Evolutionary conservation across 2,888 invertebrate genomes (phyloP).

Genomic region (Drosophila seclusa): DNA sequence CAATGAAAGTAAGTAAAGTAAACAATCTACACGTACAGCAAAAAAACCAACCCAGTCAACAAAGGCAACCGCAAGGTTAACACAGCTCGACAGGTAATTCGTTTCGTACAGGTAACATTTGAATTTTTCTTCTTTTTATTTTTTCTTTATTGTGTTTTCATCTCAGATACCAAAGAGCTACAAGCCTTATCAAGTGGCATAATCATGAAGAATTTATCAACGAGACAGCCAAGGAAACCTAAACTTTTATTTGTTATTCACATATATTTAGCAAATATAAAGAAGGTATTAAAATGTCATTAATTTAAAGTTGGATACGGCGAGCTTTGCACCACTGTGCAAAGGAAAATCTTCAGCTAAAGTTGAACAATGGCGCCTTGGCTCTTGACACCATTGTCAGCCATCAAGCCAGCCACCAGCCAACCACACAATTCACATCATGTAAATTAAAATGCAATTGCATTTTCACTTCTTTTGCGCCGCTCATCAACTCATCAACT

Average conservation of each 20-base stretch:
- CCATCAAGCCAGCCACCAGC: conserved; percentile 29
- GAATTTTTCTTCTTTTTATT: conserved; percentile 48
- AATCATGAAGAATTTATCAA: conserved; percentile 37
- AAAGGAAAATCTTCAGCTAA: conserved; percentile 31
- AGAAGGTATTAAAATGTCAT: neutral
- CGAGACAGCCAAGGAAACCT: neutral
- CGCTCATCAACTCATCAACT: conserved; percentile 42
- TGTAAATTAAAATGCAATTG: conserved; percentile 78
- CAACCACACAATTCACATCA: conserved; percentile 72
- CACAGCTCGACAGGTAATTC: conserved; percentile 55
- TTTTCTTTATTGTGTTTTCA: neutral
- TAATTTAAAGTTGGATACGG: conserved; percentile 7
- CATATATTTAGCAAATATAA: neutral
- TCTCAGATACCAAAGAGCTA: conserved; percentile 15
- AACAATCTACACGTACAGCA: conserved; percentile 68
- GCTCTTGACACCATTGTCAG: conserved; percentile 70
- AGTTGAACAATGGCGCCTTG: conserved; percentile 57
- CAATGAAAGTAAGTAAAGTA: conserved; percentile 63
- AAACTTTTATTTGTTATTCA: neutral
- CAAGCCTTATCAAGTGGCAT: conserved; percentile 30
- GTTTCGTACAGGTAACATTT: conserved; percentile 49
- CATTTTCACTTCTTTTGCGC: conserved; percentile 69
- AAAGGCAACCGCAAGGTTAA: conserved; percentile 72
- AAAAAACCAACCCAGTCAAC: conserved; percentile 33
- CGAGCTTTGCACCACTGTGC: conserved; percentile 58